Evolutionary conservation across 92 coral and sea anemone genomes (phyloP).

Genomic region (Actinernus sp.): DNA sequence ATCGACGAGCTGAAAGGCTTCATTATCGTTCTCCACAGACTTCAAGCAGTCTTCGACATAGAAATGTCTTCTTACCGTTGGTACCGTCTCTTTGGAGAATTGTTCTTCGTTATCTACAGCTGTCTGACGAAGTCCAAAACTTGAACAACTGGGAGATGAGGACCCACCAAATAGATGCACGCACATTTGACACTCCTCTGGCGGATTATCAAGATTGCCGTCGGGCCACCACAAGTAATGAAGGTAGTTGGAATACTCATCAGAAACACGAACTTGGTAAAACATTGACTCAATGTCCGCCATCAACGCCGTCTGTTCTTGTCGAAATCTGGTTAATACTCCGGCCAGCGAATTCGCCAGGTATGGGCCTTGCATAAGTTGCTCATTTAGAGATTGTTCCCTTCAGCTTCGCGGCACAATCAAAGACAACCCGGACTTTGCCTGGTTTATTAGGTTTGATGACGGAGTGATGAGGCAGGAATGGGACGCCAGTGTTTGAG

Average conservation of each 20-base stretch:
- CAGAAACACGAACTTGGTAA: constrained; percentile 47
- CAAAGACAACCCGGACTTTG: constrained; percentile 35
- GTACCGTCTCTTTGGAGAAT: too few species aligned
- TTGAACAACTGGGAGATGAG: too few species aligned
- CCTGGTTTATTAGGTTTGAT: constrained; percentile 47
- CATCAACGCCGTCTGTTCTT: constrained; percentile 46
- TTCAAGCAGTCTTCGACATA: too few species aligned
- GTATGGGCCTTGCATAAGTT: constrained; percentile 53
- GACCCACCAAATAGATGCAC: constrained; percentile 44
- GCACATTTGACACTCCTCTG: constrained; percentile 32
- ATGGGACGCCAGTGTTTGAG: constrained; percentile 22
- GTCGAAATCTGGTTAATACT: constrained; percentile 52
- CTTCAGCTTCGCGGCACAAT: constrained; percentile 47
- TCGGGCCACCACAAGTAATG: constrained; percentile 54
- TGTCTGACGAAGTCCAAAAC: too few species aligned
- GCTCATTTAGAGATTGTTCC: constrained; percentile 33
- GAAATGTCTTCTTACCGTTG: too few species aligned
- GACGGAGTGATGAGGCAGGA: constrained; percentile 45
- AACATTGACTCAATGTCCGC: constrained; percentile 61
- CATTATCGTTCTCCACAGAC: too few species aligned
- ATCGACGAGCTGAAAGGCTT: too few species aligned
- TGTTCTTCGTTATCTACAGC: too few species aligned
- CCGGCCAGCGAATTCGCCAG: constrained; percentile 45
- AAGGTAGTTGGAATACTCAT: constrained; percentile 36
- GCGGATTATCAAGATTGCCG: constrained; percentile 9